phyloP scores from a whole-genome alignment of 2,113 vertebrate genomes.

The Plestiodon gilberti region DNA sequence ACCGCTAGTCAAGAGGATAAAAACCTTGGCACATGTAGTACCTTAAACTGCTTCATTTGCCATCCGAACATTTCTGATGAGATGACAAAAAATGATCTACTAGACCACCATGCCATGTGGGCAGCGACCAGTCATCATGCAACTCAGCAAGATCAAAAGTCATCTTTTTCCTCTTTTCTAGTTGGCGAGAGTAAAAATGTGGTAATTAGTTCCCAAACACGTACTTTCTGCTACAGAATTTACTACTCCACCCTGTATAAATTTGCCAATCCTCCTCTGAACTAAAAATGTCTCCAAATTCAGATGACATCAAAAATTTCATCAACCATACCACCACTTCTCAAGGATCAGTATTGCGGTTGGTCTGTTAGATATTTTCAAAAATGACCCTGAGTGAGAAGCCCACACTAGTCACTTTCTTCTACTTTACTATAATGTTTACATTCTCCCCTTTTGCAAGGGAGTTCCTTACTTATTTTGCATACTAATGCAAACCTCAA shows the following conservation, averaged over 20 bases:
- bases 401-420: neutral
- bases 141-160: neutral
- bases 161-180: neutral
- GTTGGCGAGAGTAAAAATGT: neutral
- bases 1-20: too few relatives aligned
- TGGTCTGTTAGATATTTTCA: neutral
- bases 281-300: neutral
- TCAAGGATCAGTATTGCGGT: neutral
- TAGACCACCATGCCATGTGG: neutral
- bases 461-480: neutral
- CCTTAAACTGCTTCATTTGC: neutral
- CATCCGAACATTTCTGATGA: neutral
- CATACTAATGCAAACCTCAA: neutral
- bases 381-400: neutral
- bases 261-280: neutral
- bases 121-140: neutral
- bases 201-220: neutral
- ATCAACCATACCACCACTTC: neutral
- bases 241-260: neutral
- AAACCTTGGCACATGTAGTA: neutral
- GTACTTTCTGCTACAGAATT: neutral
- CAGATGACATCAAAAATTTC: neutral
- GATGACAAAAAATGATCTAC: neutral
- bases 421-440: neutral
- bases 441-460: neutral